These are phyloP conservation scores for Phaenicophaeus curvirostris DNA, from an alignment of 2,797 vertebrate species.

Conservation along the genomic window DNA sequence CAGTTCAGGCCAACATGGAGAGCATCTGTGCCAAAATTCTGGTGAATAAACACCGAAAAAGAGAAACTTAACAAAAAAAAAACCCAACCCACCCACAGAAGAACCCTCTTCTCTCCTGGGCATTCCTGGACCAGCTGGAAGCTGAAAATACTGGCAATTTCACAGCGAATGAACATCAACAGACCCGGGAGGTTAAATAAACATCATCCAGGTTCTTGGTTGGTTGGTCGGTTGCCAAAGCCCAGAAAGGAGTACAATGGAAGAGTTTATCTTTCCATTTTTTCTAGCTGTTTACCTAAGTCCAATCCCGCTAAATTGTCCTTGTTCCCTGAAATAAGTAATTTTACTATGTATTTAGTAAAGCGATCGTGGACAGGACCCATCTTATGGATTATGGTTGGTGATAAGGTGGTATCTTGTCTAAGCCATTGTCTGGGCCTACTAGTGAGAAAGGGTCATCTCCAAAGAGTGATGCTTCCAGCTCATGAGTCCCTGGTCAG, in stretches of 20 bases:
- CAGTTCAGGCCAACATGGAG: not conserved
- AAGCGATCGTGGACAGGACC: fast-evolving
- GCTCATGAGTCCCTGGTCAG: no score
- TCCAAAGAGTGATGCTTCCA: not conserved
- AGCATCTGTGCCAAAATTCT: not conserved
- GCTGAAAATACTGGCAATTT: not conserved
- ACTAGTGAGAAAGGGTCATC: not conserved
- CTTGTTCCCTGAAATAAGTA: not conserved
- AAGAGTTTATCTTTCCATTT: not conserved
- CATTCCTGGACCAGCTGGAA: constrained; percentile 38
- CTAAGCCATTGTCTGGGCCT: not conserved
- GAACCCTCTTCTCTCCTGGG: not conserved
- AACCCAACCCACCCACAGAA: not conserved
- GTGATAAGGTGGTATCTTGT: not conserved
- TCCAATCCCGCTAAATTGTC: not conserved
- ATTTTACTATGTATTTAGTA: not conserved
- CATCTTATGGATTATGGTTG: not conserved
- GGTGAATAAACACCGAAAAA: not conserved
- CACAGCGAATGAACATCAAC: not conserved
- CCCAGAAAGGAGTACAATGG: constrained; percentile 7
- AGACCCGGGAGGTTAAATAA: not conserved
- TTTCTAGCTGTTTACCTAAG: not conserved
- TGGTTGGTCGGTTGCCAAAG: not conserved
- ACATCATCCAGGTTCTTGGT: not conserved
- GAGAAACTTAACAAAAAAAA: not conserved